Percentiles rank a stretch among this genome's conserved stretches.
Conservation (phyloP, 2,888 invertebrate species). For the Protonemura montana region DNA sequence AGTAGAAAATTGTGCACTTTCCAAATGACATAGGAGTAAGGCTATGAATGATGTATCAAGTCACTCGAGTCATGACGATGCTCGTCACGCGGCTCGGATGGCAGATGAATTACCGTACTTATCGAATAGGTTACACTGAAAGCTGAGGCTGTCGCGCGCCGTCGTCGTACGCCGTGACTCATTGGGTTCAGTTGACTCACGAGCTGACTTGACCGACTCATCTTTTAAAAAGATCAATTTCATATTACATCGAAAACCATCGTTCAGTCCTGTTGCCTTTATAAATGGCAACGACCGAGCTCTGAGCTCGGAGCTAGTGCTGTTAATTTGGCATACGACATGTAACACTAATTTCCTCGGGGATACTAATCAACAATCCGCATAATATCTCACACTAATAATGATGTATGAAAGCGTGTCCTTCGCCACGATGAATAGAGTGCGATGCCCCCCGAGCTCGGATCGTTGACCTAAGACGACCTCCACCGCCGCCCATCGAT, state of each 20-base stretch:
- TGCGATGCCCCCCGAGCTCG: slow-evolving; percentile 32
- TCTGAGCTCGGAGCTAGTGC: neutral
- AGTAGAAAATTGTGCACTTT: neutral
- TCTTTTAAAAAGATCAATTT: neutral
- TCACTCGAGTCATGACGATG: neutral
- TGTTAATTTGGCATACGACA: neutral
- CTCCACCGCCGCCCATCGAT: slow-evolving; percentile 33
- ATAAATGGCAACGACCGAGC: neutral
- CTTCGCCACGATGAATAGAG: slow-evolving; percentile 27
- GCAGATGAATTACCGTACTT: neutral
- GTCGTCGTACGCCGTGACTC: neutral
- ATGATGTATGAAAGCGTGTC: slow-evolving; percentile 27
- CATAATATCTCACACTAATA: slow-evolving; percentile 15
- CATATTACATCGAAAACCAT: neutral
- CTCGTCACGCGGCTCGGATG: neutral
- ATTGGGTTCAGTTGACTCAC: neutral
- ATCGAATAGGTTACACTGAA: neutral
- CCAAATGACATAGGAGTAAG: neutral
- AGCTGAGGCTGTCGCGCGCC: neutral
- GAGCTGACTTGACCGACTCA: neutral
- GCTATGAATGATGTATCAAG: neutral
- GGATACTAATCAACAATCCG: neutral
- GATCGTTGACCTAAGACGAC: slow-evolving; percentile 36
- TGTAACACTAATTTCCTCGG: neutral
- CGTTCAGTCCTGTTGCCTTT: neutral